These are phyloP conservation scores for Sebastes itinus DNA, from an alignment of 2,797 vertebrate genomes.

Conservation along the genomic window DNA sequence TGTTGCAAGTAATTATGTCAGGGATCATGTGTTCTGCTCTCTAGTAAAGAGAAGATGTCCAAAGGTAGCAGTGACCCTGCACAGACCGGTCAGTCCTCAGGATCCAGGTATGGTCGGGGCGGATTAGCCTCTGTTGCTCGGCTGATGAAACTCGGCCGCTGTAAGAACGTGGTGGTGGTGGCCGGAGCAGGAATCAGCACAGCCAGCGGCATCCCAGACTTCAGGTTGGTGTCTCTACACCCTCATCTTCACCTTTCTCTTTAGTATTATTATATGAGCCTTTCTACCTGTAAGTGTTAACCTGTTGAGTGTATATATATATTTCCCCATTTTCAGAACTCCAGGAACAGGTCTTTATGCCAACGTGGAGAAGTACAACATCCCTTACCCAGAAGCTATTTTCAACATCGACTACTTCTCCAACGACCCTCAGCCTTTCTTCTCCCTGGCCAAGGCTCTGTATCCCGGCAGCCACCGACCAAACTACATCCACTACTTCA, in stretches of 20 bases:
- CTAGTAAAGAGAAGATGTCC: constrained; percentile 62
- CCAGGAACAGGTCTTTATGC: constrained; percentile 85
- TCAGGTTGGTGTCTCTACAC: constrained; percentile 70
- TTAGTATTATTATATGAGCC: no score
- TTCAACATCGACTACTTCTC: constrained; percentile 86
- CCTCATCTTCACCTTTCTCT: neutral
- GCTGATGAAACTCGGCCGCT: constrained; percentile 81
- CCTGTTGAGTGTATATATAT: neutral
- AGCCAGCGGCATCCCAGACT: constrained; percentile 87
- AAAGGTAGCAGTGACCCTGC: neutral
- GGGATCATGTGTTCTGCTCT: neutral
- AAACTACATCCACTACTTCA: constrained; percentile 79
- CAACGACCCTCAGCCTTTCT: constrained; percentile 82
- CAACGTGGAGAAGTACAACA: constrained; percentile 83
- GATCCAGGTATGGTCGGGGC: neutral
- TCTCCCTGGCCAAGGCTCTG: constrained; percentile 83
- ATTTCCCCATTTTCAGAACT: constrained; percentile 58
- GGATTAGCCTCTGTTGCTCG: constrained; percentile 78
- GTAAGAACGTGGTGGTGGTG: constrained; percentile 84
- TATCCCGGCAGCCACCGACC: constrained; percentile 82
- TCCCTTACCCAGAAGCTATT: constrained; percentile 84
- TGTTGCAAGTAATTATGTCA: neutral
- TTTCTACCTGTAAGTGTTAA: neutral
- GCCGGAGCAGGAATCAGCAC: constrained; percentile 87
- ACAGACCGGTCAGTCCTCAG: constrained; percentile 15